Conservation (phyloP, 2,797 vertebrate genomes). For the Tokudaia muenninki region DNA sequence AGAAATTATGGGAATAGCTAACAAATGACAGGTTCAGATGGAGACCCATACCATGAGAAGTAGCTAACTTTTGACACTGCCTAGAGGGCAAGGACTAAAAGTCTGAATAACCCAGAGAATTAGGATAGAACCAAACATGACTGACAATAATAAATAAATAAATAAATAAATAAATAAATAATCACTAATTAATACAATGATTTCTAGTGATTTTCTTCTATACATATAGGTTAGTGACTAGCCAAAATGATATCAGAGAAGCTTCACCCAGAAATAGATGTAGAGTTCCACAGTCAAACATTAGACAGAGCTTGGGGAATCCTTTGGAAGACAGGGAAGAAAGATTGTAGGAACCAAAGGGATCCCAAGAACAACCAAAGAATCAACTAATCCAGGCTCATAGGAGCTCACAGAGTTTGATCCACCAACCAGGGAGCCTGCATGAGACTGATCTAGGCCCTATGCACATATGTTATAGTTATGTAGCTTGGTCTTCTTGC, state of each 20-base stretch:
- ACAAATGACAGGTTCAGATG: not conserved
- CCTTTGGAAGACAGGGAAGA: not conserved
- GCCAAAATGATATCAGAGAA: not conserved
- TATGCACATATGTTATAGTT: not conserved
- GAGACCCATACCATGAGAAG: not conserved
- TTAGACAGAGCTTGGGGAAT: not conserved
- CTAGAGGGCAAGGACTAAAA: not conserved
- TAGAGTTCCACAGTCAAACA: not conserved
- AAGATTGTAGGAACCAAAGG: not conserved
- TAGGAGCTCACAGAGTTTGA: not conserved
- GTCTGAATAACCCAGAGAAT: not conserved
- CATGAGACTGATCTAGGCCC: not conserved
- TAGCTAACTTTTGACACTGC: not conserved
- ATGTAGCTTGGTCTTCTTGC: not conserved
- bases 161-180: not conserved
- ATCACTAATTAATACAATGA: not conserved
- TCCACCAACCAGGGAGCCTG: not conserved
- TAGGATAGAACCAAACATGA: not conserved
- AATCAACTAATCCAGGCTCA: not conserved
- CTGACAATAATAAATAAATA: not conserved
- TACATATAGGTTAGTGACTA: not conserved
- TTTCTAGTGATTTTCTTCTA: not conserved
- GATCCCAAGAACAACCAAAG: not conserved
- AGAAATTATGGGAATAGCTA: not conserved
- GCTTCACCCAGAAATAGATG: not conserved